A percentile compares a stretch with the other conserved stretches of the same genome.
Conservation (phyloP, 2,113 vertebrate species). For the Alouatta palliata region DNA sequence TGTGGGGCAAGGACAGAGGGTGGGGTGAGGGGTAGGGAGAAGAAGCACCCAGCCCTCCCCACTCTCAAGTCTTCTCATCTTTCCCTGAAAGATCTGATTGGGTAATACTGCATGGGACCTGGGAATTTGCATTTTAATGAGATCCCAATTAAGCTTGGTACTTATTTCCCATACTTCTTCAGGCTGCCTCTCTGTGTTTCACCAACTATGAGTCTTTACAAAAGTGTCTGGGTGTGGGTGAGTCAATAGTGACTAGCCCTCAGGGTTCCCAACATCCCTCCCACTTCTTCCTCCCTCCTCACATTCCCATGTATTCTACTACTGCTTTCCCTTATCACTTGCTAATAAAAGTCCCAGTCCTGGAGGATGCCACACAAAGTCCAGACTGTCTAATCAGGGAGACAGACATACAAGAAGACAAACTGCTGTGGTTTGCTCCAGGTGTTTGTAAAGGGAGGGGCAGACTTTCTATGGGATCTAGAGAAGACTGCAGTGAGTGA, state of each 20-base stretch:
- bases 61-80: not conserved
- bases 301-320: not conserved
- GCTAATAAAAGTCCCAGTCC: not conserved
- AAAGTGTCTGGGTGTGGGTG: not conserved
- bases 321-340: not conserved
- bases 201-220: not conserved
- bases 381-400: not conserved
- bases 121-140: not conserved
- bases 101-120: not conserved
- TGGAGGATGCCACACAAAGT: not conserved
- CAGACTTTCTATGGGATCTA: not conserved
- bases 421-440: not conserved
- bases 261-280: not conserved
- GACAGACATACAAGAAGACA: not conserved
- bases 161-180: not conserved
- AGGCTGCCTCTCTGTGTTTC: not conserved
- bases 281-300: not conserved
- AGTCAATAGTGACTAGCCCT: not conserved
- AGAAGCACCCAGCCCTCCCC: not conserved
- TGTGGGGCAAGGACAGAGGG: not conserved
- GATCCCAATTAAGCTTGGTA: not conserved
- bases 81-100: not conserved
- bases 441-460: not conserved
- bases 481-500: not conserved
- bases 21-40: accelerated